phyloP scores from a whole-genome alignment of 2,888 invertebrate genomes.

The Cancer borealis region DNA sequence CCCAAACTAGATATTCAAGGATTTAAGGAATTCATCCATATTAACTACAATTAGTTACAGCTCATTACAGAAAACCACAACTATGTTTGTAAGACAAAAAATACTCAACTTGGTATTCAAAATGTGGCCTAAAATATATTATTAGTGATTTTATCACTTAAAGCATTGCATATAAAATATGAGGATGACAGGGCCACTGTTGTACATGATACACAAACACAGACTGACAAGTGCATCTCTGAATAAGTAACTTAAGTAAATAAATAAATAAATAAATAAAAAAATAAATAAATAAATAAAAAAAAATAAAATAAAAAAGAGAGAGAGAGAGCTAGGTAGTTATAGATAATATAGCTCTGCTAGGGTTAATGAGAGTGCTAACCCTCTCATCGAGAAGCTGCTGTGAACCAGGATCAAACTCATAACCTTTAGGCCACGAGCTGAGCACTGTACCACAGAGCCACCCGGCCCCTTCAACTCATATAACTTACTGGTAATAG shows the following conservation, averaged over 20 bases:
- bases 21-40: conserved; percentile 4
- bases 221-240: neutral
- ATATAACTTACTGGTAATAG: neutral
- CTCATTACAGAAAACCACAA: neutral
- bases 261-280: no score
- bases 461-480: neutral
- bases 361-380: no score
- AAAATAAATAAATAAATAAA: no score
- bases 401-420: no score
- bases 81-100: neutral
- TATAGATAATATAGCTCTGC: no score
- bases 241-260: conserved; percentile 13
- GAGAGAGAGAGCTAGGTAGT: no score
- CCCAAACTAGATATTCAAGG: neutral
- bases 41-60: neutral
- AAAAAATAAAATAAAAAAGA: no score
- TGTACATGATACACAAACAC: conserved; percentile 36
- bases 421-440: no score
- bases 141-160: conserved; percentile 2
- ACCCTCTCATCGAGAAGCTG: no score
- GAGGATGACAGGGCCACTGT: conserved; percentile 38
- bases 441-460: no score
- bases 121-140: neutral
- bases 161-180: conserved; percentile 7
- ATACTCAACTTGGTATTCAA: neutral